These are phyloP conservation scores for Phymastichus coffea DNA, from an alignment of 1,140 invertebrate species.

Conservation along the genomic window DNA sequence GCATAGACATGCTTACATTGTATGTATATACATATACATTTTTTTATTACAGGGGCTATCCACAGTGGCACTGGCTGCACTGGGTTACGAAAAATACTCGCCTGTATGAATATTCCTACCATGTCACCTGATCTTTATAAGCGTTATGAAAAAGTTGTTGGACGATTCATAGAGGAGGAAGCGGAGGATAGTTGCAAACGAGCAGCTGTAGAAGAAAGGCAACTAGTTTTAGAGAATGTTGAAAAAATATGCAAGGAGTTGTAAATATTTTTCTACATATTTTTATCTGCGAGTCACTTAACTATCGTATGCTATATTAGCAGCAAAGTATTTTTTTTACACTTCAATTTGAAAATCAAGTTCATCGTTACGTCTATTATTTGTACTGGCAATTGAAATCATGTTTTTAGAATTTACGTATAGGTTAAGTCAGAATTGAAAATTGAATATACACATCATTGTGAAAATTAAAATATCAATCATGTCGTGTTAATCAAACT, in stretches of 20 bases:
- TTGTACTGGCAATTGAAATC: too few relatives aligned
- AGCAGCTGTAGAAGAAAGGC: too few relatives aligned
- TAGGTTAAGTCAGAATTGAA: neutral
- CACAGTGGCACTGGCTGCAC: conserved; percentile 9
- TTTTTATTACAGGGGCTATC: conserved; percentile 13
- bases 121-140: conserved; percentile 5
- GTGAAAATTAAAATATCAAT: too few relatives aligned
- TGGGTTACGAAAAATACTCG: conserved; percentile 21
- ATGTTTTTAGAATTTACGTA: too few relatives aligned
- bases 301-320: neutral
- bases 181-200: too few relatives aligned
- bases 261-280: neutral
- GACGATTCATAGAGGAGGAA: conserved; percentile 10
- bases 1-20: too few relatives aligned
- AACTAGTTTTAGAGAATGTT: too few relatives aligned
- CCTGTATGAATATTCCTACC: conserved; percentile 15
- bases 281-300: neutral
- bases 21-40: neutral
- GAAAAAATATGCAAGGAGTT: conserved; percentile 16
- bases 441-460: too few relatives aligned
- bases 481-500: too few relatives aligned
- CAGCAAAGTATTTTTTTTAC: neutral
- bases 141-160: conserved; percentile 17
- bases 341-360: neutral
- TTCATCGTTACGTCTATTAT: neutral